Evolutionary conservation across 2,888 invertebrate genomes (phyloP).

Genomic region (Volucella inflata): DNA sequence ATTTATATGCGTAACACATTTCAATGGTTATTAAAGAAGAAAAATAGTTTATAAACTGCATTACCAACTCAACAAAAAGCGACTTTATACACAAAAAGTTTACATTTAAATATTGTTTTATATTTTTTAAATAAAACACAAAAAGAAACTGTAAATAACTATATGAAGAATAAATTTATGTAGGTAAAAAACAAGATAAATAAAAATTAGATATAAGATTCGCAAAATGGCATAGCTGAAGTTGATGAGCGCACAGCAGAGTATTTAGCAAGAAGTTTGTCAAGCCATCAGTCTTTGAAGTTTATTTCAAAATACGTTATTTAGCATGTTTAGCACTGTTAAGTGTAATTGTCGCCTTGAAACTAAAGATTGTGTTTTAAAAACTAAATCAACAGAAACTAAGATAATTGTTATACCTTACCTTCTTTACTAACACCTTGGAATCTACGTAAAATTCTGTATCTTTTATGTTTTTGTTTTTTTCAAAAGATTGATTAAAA

Average conservation of each 20-base stretch:
- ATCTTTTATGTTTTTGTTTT: neutral
- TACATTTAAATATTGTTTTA: neutral
- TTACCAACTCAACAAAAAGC: slow-evolving; percentile 22
- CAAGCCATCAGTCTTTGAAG: slow-evolving; percentile 4
- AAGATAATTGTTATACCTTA: slow-evolving; percentile 48
- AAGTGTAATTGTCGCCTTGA: slow-evolving; percentile 30
- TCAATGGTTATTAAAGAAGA: no score
- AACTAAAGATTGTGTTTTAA: slow-evolving; percentile 24
- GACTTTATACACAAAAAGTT: slow-evolving; percentile 13
- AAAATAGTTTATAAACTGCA: neutral
- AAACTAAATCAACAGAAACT: neutral
- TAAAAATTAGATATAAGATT: slow-evolving; percentile 7
- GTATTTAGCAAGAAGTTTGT: slow-evolving; percentile 24
- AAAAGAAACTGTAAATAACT: slow-evolving; percentile 18
- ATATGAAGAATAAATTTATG: slow-evolving; percentile 27
- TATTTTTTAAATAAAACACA: slow-evolving; percentile 12
- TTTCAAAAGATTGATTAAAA: neutral
- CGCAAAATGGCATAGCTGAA: slow-evolving; percentile 45
- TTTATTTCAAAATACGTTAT: slow-evolving; percentile 23
- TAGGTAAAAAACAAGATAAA: neutral
- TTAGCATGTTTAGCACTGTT: slow-evolving; percentile 35
- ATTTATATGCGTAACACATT: no score
- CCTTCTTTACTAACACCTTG: slow-evolving; percentile 30
- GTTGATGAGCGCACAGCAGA: slow-evolving; percentile 12
- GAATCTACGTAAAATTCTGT: slow-evolving; percentile 26